These are phyloP conservation scores for Gambelia wislizenii DNA, from an alignment of 2,797 vertebrate genomes.

Conservation along the genomic window DNA sequence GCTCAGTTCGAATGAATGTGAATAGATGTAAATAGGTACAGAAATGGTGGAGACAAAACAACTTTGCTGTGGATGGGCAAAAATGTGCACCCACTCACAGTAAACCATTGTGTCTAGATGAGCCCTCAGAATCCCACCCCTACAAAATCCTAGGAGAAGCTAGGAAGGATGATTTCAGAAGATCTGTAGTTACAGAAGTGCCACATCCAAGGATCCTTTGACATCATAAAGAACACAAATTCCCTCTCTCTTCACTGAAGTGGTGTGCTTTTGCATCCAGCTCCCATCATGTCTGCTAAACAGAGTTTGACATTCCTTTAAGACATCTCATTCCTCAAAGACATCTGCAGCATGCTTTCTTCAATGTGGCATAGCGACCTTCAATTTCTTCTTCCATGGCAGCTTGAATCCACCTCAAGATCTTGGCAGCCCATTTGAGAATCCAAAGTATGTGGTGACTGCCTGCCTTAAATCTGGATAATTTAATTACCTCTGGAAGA, in stretches of 20 bases:
- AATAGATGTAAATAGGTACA: too few species aligned
- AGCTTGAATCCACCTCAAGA: not conserved
- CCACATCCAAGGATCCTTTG: not conserved
- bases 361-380: not conserved
- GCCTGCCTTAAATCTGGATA: slow-evolving; percentile 50
- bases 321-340: slow-evolving; percentile 37
- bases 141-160: not conserved
- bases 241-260: not conserved
- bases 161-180: not conserved
- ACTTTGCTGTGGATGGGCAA: too few species aligned
- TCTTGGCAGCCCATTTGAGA: slow-evolving; percentile 54
- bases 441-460: slow-evolving; percentile 51
- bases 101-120: too few species aligned
- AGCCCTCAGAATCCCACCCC: not conserved
- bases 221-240: not conserved
- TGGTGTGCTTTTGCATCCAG: not conserved
- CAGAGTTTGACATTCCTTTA: slow-evolving; percentile 16
- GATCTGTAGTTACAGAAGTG: not conserved
- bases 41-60: too few species aligned
- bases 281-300: slow-evolving; percentile 28
- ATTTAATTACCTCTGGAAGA: slow-evolving; percentile 68
- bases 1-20: too few species aligned
- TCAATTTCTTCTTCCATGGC: slow-evolving; percentile 8
- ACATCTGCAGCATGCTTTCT: not conserved
- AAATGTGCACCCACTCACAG: too few species aligned